phyloP scores from a whole-genome alignment of 2,797 vertebrate genomes.

The Lepus oiostolus region DNA sequence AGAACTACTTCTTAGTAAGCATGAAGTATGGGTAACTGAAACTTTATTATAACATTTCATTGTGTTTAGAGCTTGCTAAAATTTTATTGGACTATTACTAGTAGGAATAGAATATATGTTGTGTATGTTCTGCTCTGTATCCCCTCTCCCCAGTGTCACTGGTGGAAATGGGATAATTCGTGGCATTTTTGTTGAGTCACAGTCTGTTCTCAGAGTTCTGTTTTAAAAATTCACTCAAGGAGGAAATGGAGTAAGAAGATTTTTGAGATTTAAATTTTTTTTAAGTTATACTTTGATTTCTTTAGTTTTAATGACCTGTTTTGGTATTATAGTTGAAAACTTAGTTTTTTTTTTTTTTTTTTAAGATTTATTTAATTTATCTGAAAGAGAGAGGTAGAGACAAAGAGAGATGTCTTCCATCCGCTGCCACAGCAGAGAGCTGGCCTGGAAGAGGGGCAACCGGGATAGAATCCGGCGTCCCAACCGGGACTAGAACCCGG shows the following conservation, averaged over 20 bases:
- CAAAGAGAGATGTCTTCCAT: no score
- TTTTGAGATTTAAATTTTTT: conserved; percentile 38
- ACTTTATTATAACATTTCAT: conserved; percentile 39
- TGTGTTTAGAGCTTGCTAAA: conserved; percentile 30
- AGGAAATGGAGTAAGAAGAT: conserved; percentile 10
- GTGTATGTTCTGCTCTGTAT: background rate
- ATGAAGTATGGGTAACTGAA: conserved; percentile 20
- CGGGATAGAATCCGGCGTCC: no score
- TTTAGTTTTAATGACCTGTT: conserved; percentile 11
- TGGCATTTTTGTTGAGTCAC: background rate
- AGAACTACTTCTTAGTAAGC: conserved; percentile 21
- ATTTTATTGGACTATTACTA: conserved; percentile 23
- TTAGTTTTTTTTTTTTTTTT: background rate
- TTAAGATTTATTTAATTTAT: no score
- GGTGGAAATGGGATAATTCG: background rate
- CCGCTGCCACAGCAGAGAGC: no score
- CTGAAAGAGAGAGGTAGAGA: no score
- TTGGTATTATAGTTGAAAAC: conserved; percentile 14
- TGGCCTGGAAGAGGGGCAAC: no score
- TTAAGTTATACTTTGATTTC: conserved; percentile 31
- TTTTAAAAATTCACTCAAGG: background rate
- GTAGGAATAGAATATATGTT: background rate
- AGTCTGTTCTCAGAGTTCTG: background rate
- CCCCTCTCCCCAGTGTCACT: background rate
- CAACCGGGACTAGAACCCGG: no score